Evolutionary conservation across 2,888 invertebrate species (phyloP), one percentile per base, ranked within the genome.

Genomic region (Stegana nigrithorax): DNA sequence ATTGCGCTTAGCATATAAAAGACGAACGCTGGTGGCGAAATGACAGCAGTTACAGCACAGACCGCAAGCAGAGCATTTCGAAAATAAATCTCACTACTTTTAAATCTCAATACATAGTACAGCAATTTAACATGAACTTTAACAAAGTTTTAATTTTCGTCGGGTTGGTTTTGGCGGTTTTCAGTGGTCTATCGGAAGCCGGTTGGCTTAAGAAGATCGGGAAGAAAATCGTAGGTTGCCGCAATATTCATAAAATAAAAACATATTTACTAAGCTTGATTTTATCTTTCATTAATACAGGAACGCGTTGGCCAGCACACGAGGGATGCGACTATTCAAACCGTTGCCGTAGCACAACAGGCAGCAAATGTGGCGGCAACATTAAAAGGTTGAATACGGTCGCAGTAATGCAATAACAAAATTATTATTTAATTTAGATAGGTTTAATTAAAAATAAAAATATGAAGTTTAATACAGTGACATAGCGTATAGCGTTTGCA

Each of bases 121-220:
- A n/a, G n/a, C n/a, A n/a, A n/a, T 39, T 2, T 2, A 45, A 19
- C 5, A 45, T 45, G 21, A 45, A 51, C 25, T 23, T 75, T 58
- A 51, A 64, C 36, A 73, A 71, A 64, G 14, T 73, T 14, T 70
- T 72, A 17, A 47, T 75, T 2, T 68, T 71, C n/a, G 29, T 72
- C 14, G 70, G 67, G 7, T 51, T 73, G 39, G 21, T 67, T 2
- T 55, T 74, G 55, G 67, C 69, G 2, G 39, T 70, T 0, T 70
- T 75, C 25, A 61, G 63, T 57, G 70, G 61, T 55, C 70, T 72
- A 65, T 62, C 66, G 2, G 67, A 77, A 42, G 75, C 73, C 6
- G 71, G 74, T 8, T 73, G 72, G 75, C 53, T 73, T 23, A 75
- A 73, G 56, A 68, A 68, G 45, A 42, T 67, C 10, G 64, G 61